phyloP scores from a whole-genome alignment of 2,888 invertebrate species.

The Chirona hameri region DNA sequence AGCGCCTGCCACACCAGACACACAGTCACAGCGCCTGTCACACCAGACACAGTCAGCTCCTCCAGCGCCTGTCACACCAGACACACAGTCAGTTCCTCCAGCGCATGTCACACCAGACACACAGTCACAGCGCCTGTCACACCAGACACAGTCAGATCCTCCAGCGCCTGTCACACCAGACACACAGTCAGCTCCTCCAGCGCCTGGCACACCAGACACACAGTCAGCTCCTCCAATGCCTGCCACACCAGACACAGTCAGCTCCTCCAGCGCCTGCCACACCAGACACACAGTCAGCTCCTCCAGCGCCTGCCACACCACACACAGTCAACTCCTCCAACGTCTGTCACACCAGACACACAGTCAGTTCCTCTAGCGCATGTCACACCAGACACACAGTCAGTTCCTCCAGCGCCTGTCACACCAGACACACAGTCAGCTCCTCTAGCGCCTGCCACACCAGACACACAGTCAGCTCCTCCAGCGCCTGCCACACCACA shows the following conservation, averaged over 20 bases:
- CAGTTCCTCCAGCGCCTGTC: slow-evolving; percentile 24
- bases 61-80: background rate
- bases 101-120: too few relatives aligned
- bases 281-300: background rate
- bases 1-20: background rate
- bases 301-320: too few relatives aligned
- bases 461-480: too few relatives aligned
- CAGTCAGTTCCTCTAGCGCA: background rate
- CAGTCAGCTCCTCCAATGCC: background rate
- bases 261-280: slow-evolving; percentile 8
- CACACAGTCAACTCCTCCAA: slow-evolving; percentile 28
- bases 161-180: too few relatives aligned
- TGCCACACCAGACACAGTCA: too few relatives aligned
- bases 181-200: slow-evolving; percentile 29
- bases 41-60: too few relatives aligned
- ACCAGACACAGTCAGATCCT: background rate
- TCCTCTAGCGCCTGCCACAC: too few relatives aligned
- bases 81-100: background rate
- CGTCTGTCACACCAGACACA: background rate
- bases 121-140: slow-evolving; percentile 3
- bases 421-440: background rate
- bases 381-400: too few relatives aligned
- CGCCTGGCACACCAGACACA: background rate
- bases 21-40: background rate
- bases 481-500: background rate